These are phyloP conservation scores for Lynx canadensis DNA, from an alignment of 2,113 vertebrate species.

Conservation along the genomic window DNA sequence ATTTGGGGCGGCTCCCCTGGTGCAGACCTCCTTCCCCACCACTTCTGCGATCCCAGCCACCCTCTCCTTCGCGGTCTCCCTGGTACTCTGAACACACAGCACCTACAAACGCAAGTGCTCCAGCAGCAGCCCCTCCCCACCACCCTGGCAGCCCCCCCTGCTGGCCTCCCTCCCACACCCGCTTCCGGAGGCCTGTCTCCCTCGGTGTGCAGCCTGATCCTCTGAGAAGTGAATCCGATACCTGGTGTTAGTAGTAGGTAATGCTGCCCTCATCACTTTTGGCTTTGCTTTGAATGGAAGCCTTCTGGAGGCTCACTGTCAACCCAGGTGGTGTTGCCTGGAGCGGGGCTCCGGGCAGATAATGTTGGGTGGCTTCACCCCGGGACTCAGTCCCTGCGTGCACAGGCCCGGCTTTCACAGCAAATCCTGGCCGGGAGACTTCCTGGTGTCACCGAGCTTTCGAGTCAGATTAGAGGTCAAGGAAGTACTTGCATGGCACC, in stretches of 20 bases:
- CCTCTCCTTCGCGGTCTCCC: background rate
- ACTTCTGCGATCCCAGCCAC: background rate
- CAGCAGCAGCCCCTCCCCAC: too few species aligned
- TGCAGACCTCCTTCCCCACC: background rate
- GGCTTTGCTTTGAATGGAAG: background rate
- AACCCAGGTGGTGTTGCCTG: background rate
- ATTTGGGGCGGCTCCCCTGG: background rate
- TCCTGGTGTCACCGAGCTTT: background rate
- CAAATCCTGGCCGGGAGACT: background rate
- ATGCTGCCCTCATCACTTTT: too few species aligned
- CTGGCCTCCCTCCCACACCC: too few species aligned
- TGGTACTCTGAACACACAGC: background rate
- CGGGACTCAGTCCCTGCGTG: too few species aligned
- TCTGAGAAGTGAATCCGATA: background rate
- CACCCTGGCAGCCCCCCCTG: background rate
- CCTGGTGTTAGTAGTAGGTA: background rate
- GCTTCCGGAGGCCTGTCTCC: background rate
- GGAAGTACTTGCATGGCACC: background rate
- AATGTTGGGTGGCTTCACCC: background rate
- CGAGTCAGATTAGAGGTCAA: background rate
- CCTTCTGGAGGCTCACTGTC: background rate
- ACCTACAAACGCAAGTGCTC: background rate
- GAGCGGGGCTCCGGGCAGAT: background rate
- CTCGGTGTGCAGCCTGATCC: background rate
- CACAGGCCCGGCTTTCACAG: background rate